Evolutionary conservation across 2,888 invertebrate genomes (phyloP).

Genomic region (Ormyrus thymus): DNA sequence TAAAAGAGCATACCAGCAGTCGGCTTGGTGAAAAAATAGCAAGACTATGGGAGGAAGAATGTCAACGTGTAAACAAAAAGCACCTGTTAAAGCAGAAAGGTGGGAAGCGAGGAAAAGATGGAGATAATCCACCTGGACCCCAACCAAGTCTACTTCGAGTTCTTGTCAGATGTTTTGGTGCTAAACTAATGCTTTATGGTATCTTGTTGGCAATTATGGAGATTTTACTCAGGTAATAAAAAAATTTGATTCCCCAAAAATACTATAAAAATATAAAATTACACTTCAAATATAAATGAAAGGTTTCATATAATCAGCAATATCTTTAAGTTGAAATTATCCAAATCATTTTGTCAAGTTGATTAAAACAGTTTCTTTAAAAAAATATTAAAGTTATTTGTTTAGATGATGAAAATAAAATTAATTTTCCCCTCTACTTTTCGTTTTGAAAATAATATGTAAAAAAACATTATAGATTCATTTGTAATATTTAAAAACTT

Average conservation of each 20-base stretch:
- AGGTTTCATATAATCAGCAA: too few relatives aligned
- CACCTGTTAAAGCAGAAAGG: slow-evolving; percentile 45
- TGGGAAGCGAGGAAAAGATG: slow-evolving; percentile 47
- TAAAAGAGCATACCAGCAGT: slow-evolving; percentile 83
- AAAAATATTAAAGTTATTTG: too few relatives aligned
- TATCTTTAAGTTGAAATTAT: too few relatives aligned
- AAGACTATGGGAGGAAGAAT: slow-evolving; percentile 79
- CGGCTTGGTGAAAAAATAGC: slow-evolving; percentile 80
- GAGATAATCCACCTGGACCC: slow-evolving; percentile 36
- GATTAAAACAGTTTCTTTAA: too few relatives aligned
- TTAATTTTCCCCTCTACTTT: too few relatives aligned
- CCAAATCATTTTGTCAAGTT: too few relatives aligned
- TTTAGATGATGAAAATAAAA: too few relatives aligned
- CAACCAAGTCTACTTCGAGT: slow-evolving; percentile 80
- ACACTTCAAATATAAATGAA: too few relatives aligned
- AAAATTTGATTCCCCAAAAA: not conserved
- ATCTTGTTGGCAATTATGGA: slow-evolving; percentile 80
- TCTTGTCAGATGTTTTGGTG: slow-evolving; percentile 80
- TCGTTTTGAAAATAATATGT: too few relatives aligned
- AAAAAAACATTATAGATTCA: too few relatives aligned
- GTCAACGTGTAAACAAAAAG: slow-evolving; percentile 60
- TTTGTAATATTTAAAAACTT: too few relatives aligned
- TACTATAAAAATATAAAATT: too few relatives aligned
- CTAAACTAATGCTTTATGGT: slow-evolving; percentile 80
- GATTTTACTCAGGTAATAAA: slow-evolving; percentile 77